Evolutionary conservation across 1,140 invertebrate species (phyloP), one percentile per base, ranked within the genome.

Genomic region (Heliothis virescens): DNA sequence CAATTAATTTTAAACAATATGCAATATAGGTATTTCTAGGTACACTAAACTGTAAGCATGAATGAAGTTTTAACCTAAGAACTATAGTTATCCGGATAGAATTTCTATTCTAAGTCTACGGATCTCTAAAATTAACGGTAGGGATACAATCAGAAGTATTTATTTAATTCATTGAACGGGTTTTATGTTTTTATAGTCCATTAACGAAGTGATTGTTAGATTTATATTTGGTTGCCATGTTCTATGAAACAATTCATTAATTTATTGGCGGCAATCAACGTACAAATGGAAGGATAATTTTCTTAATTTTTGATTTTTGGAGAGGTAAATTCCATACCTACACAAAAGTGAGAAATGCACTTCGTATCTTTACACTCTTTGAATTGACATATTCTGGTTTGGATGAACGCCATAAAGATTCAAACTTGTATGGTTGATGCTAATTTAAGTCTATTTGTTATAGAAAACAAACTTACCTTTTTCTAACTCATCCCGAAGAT

Each of bases 151-250:
- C 67, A 79, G 75, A 74, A 55, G 29, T 63, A 69, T 80, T 82
- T 74, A 71, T 75, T 75, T 82, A 81, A 84, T 82, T 60, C 82
- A 86, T 79, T 79, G 59, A 75, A 80, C 80, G 60, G 79, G 72
- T 83, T 83, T 80, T 77, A 78, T 67, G 72, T 71, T 82, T 87
- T 89, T 85, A 85, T 84, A 41, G 82, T 57, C 62, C 71, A 65
- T 82, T 86, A 88, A 86, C 85, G 76, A 82, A 84, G 81, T 86
- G 86, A 89, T 88, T 86, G 84, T 85, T 62, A 60, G 72, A 60
- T n/a, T 41, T 60, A 55, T 50, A 62, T 74, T 60, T 48, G 9
- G 48, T 71, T 59, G 29, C 15, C 55, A 2, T 59, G 53, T 74
- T 34, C 52, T 48, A 34, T 74, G 16, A n/a, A 47, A 60, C 53